These are phyloP conservation scores for Synergus laeviventris DNA, from an alignment of 2,888 invertebrate species.

Conservation along the genomic window DNA sequence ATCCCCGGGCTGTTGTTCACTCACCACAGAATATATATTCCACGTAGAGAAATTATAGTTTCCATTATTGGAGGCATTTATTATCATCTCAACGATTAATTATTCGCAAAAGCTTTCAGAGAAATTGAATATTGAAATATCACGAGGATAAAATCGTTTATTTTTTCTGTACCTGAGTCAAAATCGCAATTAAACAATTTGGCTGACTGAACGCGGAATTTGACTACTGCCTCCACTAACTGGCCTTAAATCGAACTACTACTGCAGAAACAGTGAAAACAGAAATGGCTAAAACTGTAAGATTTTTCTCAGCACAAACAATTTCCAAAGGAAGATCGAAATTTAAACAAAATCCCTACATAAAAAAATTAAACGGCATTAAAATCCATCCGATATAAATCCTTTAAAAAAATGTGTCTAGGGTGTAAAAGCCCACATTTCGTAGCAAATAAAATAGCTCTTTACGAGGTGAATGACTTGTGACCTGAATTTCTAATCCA, in stretches of 20 bases:
- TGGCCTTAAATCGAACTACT: too few relatives aligned
- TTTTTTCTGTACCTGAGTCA: too few relatives aligned
- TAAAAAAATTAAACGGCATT: background rate
- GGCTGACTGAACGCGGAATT: too few relatives aligned
- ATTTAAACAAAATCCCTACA: constrained; percentile 38
- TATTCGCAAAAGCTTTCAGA: background rate
- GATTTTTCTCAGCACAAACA: too few relatives aligned
- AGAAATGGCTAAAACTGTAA: too few relatives aligned
- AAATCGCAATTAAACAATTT: too few relatives aligned
- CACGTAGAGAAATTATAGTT: constrained; percentile 1
- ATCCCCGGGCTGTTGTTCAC: background rate
- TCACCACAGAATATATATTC: constrained; percentile 12
- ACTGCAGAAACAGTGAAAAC: too few relatives aligned
- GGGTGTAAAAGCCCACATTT: background rate
- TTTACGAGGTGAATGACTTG: constrained; percentile 19
- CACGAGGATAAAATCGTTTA: background rate
- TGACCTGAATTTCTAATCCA: constrained; percentile 39
- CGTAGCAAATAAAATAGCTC: background rate
- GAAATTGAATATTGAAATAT: background rate
- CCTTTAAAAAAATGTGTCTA: background rate
- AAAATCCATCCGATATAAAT: background rate
- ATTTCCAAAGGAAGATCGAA: background rate
- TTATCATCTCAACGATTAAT: constrained; percentile 5
- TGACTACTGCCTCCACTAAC: too few relatives aligned
- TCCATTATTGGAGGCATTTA: constrained; percentile 9